Conservation (phyloP, 2,888 invertebrate genomes). For the Drosophila birchii region DNA sequence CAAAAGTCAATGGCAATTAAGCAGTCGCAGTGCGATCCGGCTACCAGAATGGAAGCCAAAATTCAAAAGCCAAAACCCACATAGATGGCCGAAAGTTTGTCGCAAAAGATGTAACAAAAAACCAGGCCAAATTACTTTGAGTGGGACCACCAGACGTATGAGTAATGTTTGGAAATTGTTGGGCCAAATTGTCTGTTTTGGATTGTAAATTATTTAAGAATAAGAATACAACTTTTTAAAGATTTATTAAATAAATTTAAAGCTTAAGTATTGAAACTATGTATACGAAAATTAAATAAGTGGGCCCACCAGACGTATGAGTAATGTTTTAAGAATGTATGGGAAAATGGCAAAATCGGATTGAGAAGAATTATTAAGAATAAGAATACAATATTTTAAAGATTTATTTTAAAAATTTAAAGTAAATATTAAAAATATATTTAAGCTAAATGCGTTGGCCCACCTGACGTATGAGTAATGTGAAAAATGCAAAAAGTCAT, state of each 20-base stretch:
- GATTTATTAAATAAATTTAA: not conserved
- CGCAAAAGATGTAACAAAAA: slow-evolving; percentile 32
- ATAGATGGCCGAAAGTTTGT: slow-evolving; percentile 48
- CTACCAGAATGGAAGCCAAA: slow-evolving; percentile 1
- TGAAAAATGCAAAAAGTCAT: too few relatives aligned
- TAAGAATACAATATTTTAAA: not conserved
- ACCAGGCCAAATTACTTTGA: slow-evolving; percentile 57
- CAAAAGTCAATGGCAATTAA: slow-evolving; percentile 76
- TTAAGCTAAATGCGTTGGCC: too few relatives aligned
- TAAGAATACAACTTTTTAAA: not conserved
- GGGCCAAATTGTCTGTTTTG: not conserved
- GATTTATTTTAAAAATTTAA: not conserved
- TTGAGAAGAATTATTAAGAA: not conserved
- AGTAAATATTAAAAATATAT: not conserved
- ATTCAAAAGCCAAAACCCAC: slow-evolving; percentile 37
- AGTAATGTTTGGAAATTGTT: slow-evolving; percentile 20
- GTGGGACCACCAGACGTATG: slow-evolving; percentile 39
- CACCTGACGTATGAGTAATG: too few relatives aligned
- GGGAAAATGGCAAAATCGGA: not conserved
- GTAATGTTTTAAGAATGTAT: slow-evolving; percentile 18
- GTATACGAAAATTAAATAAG: too few relatives aligned
- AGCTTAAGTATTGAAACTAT: not conserved
- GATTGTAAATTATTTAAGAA: not conserved
- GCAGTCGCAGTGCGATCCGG: slow-evolving; percentile 62
- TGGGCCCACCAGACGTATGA: slow-evolving; percentile 12